These are phyloP conservation scores for Pithys albifrons DNA, from an alignment of 2,113 vertebrate species.

Conservation along the genomic window DNA sequence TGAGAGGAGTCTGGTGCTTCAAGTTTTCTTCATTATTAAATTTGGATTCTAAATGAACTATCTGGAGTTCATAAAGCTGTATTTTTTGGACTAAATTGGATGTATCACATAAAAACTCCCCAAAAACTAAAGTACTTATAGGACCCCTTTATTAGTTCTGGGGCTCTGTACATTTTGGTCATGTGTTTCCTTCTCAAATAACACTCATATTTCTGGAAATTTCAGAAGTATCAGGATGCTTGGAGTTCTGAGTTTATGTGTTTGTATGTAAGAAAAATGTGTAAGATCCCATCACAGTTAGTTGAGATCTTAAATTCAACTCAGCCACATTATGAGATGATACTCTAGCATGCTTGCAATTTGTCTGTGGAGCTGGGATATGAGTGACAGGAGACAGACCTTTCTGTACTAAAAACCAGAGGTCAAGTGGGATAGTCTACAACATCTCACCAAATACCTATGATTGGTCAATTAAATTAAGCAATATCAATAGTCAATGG, in stretches of 20 bases:
- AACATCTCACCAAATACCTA: neutral
- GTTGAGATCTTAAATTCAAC: neutral
- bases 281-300: neutral
- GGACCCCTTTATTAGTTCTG: neutral
- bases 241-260: neutral
- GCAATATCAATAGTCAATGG: neutral
- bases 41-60: neutral
- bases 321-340: neutral
- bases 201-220: neutral
- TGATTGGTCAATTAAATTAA: neutral
- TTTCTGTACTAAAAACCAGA: neutral
- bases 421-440: no score
- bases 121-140: neutral
- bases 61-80: neutral
- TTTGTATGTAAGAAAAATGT: neutral
- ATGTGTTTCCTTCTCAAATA: neutral
- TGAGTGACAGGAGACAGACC: neutral
- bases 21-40: neutral
- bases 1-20: neutral
- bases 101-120: neutral
- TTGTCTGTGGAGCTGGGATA: neutral
- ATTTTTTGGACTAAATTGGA: neutral
- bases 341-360: accelerated
- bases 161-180: neutral
- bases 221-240: neutral